Percentiles rank a stretch among this genome's conserved stretches.
phyloP scores from a whole-genome alignment of 2,888 invertebrate genomes.

The Dexiosoma caninum region DNA sequence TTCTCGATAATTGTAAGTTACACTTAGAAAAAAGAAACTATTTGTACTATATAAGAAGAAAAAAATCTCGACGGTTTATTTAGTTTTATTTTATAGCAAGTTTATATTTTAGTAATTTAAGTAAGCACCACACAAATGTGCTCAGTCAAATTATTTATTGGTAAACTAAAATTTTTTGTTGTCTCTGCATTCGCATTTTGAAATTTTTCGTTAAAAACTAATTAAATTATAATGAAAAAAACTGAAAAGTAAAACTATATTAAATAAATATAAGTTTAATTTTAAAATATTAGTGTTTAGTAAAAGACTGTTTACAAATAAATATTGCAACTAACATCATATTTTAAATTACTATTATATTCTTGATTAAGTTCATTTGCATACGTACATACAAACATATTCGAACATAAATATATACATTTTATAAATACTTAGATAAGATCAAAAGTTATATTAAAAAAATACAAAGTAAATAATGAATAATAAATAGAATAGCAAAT shows the following conservation, averaged over 20 bases:
- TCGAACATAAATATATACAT: too few species aligned
- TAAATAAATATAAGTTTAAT: slow-evolving; percentile 46
- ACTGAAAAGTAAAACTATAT: neutral
- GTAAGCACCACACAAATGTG: neutral
- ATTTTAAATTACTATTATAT: slow-evolving; percentile 25
- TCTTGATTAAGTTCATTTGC: neutral
- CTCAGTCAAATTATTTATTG: slow-evolving; percentile 1
- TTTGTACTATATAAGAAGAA: too few species aligned
- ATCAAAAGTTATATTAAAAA: slow-evolving; percentile 15
- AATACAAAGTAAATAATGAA: too few species aligned
- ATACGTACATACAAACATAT: too few species aligned
- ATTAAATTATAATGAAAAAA: too few species aligned
- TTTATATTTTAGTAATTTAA: neutral
- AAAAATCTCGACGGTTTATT: neutral
- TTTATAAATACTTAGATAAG: slow-evolving; percentile 14
- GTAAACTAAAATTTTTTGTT: neutral
- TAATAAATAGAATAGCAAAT: slow-evolving; percentile 27
- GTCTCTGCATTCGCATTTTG: neutral
- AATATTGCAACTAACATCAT: slow-evolving; percentile 57
- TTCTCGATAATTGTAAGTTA: neutral
- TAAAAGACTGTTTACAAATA: slow-evolving; percentile 60
- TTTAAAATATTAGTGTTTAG: slow-evolving; percentile 53
- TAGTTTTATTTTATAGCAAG: slow-evolving; percentile 6
- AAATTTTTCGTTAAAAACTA: slow-evolving; percentile 31
- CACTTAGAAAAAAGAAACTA: too few species aligned